Evolutionary conservation across 1,140 invertebrate genomes (phyloP).

Genomic region (Drosophila azteca): DNA sequence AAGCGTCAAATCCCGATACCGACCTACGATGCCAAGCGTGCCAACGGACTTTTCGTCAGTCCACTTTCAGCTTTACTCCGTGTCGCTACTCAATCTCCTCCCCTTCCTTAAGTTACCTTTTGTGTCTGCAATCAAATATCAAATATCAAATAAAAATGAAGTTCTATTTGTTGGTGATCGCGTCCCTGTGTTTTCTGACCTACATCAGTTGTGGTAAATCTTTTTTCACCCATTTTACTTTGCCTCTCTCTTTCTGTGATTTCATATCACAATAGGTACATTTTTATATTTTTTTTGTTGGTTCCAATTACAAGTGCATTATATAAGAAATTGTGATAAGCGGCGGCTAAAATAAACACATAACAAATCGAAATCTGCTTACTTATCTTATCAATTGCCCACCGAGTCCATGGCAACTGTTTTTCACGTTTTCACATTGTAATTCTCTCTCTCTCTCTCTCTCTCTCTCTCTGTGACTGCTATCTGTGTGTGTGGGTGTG

Average conservation of each 20-base stretch:
- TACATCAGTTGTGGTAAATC: slow-evolving; percentile 68
- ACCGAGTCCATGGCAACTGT: too few species aligned
- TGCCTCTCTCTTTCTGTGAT: background rate
- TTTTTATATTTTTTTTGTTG: slow-evolving; percentile 5
- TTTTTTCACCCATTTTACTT: background rate
- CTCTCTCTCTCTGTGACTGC: too few species aligned
- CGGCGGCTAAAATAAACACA: slow-evolving; percentile 13
- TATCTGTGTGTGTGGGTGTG: too few species aligned
- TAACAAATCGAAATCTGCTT: slow-evolving; percentile 27
- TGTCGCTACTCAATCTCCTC: slow-evolving; percentile 12
- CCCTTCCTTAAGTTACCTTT: background rate
- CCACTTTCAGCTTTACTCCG: slow-evolving; percentile 2
- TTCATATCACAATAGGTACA: too few species aligned
- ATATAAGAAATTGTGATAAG: slow-evolving; percentile 38
- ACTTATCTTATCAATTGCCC: slow-evolving; percentile 4
- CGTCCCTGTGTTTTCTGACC: slow-evolving; percentile 53
- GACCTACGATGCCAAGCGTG: background rate
- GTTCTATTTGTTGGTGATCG: slow-evolving; percentile 49
- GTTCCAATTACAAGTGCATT: slow-evolving; percentile 16
- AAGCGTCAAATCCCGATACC: background rate
- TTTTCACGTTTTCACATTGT: background rate
- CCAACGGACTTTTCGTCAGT: slow-evolving; percentile 3
- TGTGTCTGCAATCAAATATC: slow-evolving; percentile 6
- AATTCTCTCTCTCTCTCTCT: too few species aligned
- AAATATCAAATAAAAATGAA: slow-evolving; percentile 54